Evolutionary conservation across 2,888 invertebrate species (phyloP), one percentile per base, ranked within the genome.

Genomic region (Agrotis puta): DNA sequence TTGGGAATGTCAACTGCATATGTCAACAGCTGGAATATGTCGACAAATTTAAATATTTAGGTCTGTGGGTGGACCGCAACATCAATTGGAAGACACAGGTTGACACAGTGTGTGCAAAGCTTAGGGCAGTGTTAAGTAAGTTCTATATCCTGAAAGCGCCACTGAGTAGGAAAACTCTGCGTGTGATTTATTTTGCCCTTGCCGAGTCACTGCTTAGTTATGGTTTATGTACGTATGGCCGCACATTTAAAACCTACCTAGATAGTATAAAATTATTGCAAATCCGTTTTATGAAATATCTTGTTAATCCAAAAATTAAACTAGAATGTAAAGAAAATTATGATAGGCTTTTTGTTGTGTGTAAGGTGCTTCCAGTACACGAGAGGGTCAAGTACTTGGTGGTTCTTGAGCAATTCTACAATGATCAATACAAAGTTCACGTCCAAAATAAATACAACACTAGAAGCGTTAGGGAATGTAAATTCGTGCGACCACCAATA

Each of bases 161-260:
- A 14, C 56, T 62, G 39, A 50, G 53, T 20, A 67, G 57, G 14
- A 62, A 71, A 51, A 72, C 57, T 2, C 13, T 63, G 22, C 51
- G 70, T 45, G 47, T 62, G 3, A n/a, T 54, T 11, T 53, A 67
- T n/a, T 61, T 63, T 33, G 63, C 43, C 11, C 43, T 57, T 1
- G 58, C 39, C 7, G 33, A 59, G 33, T 64, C 58, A 14, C 6
- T 64, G 33, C 16, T 59, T 3, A 47, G 22, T 16, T 62, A 67
- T 51, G 47, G 33, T 9, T 33, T 58, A n/a, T 16, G 22, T n/a
- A 33, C 45, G 2, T 70, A 64, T 24, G 59, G 64, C 2, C 58
- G 59, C 3, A 70, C 64, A n/a, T 70, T 70, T 7, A 64, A 59
- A 51, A 70, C 70, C 3, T 70, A 64, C 33, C 14, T 70, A 5